phyloP scores from a whole-genome alignment of 2,888 invertebrate genomes.

The Megaustenia siamemsis region DNA sequence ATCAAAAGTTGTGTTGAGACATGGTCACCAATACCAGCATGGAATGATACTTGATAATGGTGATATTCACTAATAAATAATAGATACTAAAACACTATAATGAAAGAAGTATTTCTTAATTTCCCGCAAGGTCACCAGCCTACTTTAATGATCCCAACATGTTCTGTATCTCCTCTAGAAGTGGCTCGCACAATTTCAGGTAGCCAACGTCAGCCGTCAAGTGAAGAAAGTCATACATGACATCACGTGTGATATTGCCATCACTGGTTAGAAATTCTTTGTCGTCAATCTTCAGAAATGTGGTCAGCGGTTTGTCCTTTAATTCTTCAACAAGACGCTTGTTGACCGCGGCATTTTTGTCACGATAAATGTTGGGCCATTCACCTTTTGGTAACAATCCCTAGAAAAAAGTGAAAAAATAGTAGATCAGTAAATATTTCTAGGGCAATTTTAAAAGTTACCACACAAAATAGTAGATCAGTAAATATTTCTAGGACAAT shows the following conservation, averaged over 20 bases:
- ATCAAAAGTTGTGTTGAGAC: too few relatives aligned
- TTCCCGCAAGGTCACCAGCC: conserved; percentile 58
- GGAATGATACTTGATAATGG: too few relatives aligned
- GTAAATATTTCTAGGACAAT: too few relatives aligned
- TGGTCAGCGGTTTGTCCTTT: conserved; percentile 84
- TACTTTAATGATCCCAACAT: conserved; percentile 71
- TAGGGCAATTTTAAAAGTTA: too few relatives aligned
- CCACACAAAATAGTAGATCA: too few relatives aligned
- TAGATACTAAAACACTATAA: too few relatives aligned
- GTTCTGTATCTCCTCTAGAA: conserved; percentile 77
- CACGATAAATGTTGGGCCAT: conserved; percentile 89
- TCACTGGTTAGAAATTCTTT: conserved; percentile 81
- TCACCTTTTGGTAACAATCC: conserved; percentile 93
- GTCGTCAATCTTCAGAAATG: conserved; percentile 89
- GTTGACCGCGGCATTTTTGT: conserved; percentile 89
- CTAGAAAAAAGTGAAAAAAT: conserved; percentile 81
- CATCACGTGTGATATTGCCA: conserved; percentile 90
- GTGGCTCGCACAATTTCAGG: conserved; percentile 83
- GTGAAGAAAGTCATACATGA: conserved; percentile 95
- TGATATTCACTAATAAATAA: too few relatives aligned
- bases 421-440: not conserved
- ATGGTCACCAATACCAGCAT: too few relatives aligned
- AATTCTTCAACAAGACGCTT: conserved; percentile 85
- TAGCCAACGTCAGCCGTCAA: conserved; percentile 91
- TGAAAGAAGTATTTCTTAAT: not conserved